These are phyloP conservation scores for Heteromurus nitidus DNA, from an alignment of 2,888 invertebrate species.

Conservation along the genomic window DNA sequence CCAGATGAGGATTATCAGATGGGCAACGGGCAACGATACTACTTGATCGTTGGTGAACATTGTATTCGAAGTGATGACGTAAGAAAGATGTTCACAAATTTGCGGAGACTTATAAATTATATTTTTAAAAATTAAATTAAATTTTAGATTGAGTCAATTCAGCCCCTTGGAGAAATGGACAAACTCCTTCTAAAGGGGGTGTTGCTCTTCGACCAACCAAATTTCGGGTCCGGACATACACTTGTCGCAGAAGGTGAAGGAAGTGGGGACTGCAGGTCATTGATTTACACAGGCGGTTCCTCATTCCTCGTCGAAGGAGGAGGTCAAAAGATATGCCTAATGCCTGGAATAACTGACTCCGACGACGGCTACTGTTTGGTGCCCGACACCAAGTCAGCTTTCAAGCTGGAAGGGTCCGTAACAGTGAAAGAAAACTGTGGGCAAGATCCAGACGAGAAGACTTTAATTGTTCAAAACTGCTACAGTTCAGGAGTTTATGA, in stretches of 20 bases:
- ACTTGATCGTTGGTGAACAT: slow-evolving; percentile 39
- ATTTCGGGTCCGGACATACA: not conserved
- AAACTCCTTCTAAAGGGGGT: slow-evolving; percentile 34
- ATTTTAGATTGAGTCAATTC: slow-evolving; percentile 46
- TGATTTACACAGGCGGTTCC: slow-evolving; percentile 35
- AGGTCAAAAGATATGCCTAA: slow-evolving; percentile 19
- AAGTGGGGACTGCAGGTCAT: slow-evolving; percentile 23
- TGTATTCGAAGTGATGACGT: slow-evolving; percentile 43
- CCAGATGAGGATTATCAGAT: slow-evolving; percentile 28
- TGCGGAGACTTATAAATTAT: not conserved
- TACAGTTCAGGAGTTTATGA: slow-evolving; percentile 31
- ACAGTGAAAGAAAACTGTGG: slow-evolving; percentile 37
- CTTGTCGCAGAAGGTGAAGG: slow-evolving; percentile 22
- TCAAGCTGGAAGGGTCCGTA: slow-evolving; percentile 26
- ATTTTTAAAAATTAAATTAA: not conserved
- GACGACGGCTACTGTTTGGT: slow-evolving; percentile 35
- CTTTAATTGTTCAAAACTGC: slow-evolving; percentile 31
- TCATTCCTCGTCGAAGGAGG: slow-evolving; percentile 5
- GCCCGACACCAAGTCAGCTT: slow-evolving; percentile 22
- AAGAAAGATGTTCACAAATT: slow-evolving; percentile 6
- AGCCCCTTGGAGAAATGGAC: slow-evolving; percentile 45
- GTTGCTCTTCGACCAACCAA: slow-evolving; percentile 24
- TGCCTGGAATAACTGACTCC: not conserved
- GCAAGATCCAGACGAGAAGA: not conserved
- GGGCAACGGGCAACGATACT: slow-evolving; percentile 38